Conservation (phyloP, 2,888 invertebrate genomes). For the Furcula furcula region DNA sequence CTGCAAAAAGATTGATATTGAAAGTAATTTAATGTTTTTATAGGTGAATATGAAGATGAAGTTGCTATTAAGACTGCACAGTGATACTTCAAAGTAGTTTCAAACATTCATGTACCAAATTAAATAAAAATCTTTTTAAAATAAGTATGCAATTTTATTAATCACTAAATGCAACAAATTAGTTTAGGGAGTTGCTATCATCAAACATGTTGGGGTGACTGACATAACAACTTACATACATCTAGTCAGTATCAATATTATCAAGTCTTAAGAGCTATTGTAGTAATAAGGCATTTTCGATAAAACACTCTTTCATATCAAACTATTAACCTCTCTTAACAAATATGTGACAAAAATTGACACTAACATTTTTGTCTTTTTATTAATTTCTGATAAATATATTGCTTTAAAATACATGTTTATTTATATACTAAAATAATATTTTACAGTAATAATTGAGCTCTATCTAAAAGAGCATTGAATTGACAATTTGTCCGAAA, state of each 20-base stretch:
- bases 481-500: constrained; percentile 75
- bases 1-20: too few relatives aligned
- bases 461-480: constrained; percentile 60
- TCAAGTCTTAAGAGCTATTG: constrained; percentile 77
- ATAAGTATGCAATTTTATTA: constrained; percentile 81
- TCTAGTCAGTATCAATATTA: constrained; percentile 79
- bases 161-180: constrained; percentile 81
- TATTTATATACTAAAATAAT: constrained; percentile 58
- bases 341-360: constrained; percentile 67
- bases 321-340: constrained; percentile 77
- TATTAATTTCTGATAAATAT: constrained; percentile 59
- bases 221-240: constrained; percentile 68
- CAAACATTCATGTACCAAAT: constrained; percentile 5
- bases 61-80: constrained; percentile 22
- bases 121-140: constrained; percentile 52
- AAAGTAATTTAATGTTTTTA: constrained; percentile 7
- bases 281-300: constrained; percentile 81
- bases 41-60: constrained; percentile 40
- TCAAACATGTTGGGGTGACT: constrained; percentile 59
- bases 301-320: constrained; percentile 78
- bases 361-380: constrained; percentile 59
- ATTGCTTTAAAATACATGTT: constrained; percentile 64
- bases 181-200: constrained; percentile 68
- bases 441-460: constrained; percentile 65
- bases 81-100: constrained; percentile 3